Evolutionary conservation across 2,797 vertebrate species (phyloP), one percentile per base, ranked within the genome.

Genomic region (Lithobates pipiens): DNA sequence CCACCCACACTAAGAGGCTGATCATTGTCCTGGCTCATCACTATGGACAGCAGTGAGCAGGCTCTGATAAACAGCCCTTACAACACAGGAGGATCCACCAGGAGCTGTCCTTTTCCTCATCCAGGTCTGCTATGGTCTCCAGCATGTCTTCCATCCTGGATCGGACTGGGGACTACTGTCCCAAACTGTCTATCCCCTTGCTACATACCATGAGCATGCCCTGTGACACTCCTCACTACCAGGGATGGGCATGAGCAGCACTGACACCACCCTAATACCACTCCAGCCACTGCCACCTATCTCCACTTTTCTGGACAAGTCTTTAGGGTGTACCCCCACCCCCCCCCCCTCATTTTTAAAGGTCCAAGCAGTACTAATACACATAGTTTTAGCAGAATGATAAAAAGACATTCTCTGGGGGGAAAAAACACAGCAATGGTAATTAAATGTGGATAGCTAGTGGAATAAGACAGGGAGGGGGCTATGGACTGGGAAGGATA

Each of bases 211-310:
- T 98, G 96, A 96, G 96, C 92, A 95, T 99, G 92, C 96, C 96
- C 88, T 98, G 98, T 95, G 97, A 99, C 29, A 29, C 93, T 91
- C 96, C 39, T 97, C 98, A 82, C 97, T 97, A 29, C 96, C 97
- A 44, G 96, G 96, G 90, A 96, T 98, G 96, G 96, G 96, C 88
- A 97, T 98, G 97, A 97, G 96, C 95, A 94, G 96, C 93, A 98
- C 97, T 87, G 98, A 99, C 93, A 98, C 98, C 92, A 99, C 97
- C 76, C 91, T 99, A 71, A 98, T 97, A 32, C 97, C 98, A 78
- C 96, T 99, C 73, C 97, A 98, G 94, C 97, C 97, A 88, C 92
- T 98, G 94, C 97, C 98, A 39, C 97, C 98, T 89, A 98, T 99
- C 93, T 98, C 97, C 91, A 97, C 97, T 57, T 32, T 32, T 32